Base-by-base conservation (phyloP, 2,113 vertebrate genomes). In the Phrynocephalus versicolor region DNA sequence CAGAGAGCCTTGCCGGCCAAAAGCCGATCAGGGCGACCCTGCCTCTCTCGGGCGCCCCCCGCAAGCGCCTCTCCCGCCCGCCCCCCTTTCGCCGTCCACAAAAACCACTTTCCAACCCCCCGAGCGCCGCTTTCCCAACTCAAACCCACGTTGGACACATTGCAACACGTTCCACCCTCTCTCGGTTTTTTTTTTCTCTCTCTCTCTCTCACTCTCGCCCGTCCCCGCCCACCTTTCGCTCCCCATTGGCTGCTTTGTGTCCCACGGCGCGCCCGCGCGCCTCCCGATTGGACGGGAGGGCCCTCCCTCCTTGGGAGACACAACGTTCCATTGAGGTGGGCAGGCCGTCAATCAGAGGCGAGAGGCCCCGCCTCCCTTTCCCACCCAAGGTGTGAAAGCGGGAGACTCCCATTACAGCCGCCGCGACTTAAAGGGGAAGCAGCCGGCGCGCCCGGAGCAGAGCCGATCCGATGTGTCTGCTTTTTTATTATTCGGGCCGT, bases 381-480 rank as follows among this genome's bases (percentile, higher is more conserved):
- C 96, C 98, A 95, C 98, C 97, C 97, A 80, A 96, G 97, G 98
- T 98, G 98, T 97, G 97, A 98, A 98, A 95, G 95, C 95, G 71
- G 93, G 97, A 79, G 73, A 64, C 51, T 73, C 45, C 62, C 60
- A 14, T 3, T 25, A 18, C 9, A n/a, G 51, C 1, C 60, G 3
- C 16, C 41, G 1, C 75, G 71, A 93, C 96, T 98, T 97, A 98
- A 98, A 98, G 97, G 93, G 89, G 90, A 95, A 95, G 74, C 45
- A 65, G 55, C 3, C 21, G 65, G 27, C n/a, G 4, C 2, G 9
- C 2, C 2, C 55, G 33, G 14, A 41, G 16, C 23, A 23, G 39
- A 41, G 27, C 25, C 37, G 2, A n/a, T n/a, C 16, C 30, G 10
- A 0, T 10, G 45, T 51, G 45, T 10, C 45, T 51, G 45, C 45